Base-by-base conservation (phyloP, 2,113 vertebrate genomes). In the Seriola dumerili region DNA sequence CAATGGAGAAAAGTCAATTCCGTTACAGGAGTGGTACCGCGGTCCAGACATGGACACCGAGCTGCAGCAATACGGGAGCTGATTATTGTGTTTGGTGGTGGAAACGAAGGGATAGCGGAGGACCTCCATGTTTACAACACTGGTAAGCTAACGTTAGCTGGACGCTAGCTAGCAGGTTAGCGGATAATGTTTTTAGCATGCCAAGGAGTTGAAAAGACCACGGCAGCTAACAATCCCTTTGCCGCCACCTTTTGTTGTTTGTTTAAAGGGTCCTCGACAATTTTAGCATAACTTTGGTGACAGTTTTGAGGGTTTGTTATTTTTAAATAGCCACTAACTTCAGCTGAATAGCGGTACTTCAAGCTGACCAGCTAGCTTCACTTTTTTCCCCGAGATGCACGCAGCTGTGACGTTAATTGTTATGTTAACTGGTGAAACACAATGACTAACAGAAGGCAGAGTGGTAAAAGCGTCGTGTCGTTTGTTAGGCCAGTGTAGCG, bases 41-140 rank as follows among this genome's bases (percentile, higher is more conserved):
- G 97, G 57, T 96, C 97, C 77, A 96, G 98, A 78, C 98, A 99
- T 76, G 98, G 98, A 71, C 98, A 99, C 92, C 95, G 98, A 19
- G 98, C 97, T 0, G 97, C 95, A 66, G 96, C 96, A 3, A 97
- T 99, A 64, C 96, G 97, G 64, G 98, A 99, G 90, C 90, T 99
- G 74, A 92, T 99, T 55, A 95, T 99, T 36, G 96, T 99, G 82
- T 99, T 99, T 76, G 98, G 98, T 0, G 98, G 98, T 19, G 98
- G 98, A 80, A 99, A 99, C 88, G 97, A 99, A 81, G 98, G 98
- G 44, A 99, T 99, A 86, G 95, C 97, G 16, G 97, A 97, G 76
- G 96, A 98, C 91, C 96, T 99, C 72, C 98, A 99, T 90, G 98
- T 99, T 89, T 99, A 98, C 93, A 99, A 98, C 93, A 98, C 97